phyloP scores from a whole-genome alignment of 2,113 vertebrate genomes.

The Merops nubicus region DNA sequence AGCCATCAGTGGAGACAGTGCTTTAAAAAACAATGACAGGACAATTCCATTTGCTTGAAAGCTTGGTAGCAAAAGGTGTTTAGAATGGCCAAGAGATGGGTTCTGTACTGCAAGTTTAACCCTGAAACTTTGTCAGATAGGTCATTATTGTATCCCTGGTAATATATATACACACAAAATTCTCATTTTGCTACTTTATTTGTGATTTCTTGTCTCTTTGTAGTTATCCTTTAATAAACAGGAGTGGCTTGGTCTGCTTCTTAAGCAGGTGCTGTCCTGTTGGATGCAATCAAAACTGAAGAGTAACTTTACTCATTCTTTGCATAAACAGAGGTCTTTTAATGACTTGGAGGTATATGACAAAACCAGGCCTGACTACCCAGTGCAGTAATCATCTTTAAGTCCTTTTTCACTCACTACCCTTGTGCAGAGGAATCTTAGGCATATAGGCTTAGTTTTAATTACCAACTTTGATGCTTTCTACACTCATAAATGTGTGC shows the following conservation, averaged over 20 bases:
- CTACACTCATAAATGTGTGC: neutral
- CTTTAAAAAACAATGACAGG: neutral
- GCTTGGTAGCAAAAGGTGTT: neutral
- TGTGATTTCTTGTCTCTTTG: neutral
- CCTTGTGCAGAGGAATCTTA: neutral
- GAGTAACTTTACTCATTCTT: neutral
- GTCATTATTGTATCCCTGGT: neutral
- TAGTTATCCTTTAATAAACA: neutral
- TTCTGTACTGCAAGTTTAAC: neutral
- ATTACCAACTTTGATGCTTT: neutral
- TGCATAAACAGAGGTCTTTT: neutral
- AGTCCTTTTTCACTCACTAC: rapidly evolving
- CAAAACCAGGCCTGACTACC: neutral
- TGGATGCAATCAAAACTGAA: neutral
- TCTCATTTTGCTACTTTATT: neutral
- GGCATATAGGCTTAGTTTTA: neutral
- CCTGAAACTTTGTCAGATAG: neutral
- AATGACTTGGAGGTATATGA: neutral
- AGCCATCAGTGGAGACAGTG: neutral
- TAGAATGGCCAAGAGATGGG: neutral
- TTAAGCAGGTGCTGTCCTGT: neutral
- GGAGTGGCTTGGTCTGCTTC: neutral
- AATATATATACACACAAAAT: neutral
- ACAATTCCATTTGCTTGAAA: neutral
- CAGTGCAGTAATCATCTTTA: neutral